These are phyloP conservation scores for Drosophila truncata DNA, from an alignment of 1,140 invertebrate genomes.

Conservation along the genomic window DNA sequence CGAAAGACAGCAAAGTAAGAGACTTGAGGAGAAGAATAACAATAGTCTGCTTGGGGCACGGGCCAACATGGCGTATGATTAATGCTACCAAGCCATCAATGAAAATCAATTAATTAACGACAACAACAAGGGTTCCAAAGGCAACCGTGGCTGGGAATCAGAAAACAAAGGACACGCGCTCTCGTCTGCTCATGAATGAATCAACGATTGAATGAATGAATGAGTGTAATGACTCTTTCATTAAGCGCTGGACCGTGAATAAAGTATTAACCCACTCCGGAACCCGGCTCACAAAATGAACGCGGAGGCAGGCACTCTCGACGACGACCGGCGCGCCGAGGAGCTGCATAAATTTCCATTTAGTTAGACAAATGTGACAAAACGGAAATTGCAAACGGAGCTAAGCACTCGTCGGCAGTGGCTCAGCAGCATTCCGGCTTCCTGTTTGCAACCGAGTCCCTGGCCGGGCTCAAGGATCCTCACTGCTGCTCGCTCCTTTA, in stretches of 20 bases:
- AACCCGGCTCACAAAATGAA: slow-evolving; percentile 6
- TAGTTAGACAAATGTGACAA: slow-evolving; percentile 82
- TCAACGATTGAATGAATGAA: slow-evolving; percentile 68
- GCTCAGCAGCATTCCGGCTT: slow-evolving; percentile 64
- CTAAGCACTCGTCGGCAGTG: slow-evolving; percentile 41
- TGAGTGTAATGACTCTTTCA: slow-evolving; percentile 82
- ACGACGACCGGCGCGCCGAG: neutral
- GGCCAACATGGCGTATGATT: slow-evolving; percentile 69
- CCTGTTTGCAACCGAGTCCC: slow-evolving; percentile 54
- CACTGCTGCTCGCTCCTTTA: slow-evolving; percentile 36
- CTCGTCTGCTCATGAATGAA: slow-evolving; percentile 63
- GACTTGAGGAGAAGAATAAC: slow-evolving; percentile 21
- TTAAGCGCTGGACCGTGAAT: slow-evolving; percentile 74
- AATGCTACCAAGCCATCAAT: slow-evolving; percentile 56
- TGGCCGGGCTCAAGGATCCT: slow-evolving; percentile 43
- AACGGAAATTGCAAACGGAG: slow-evolving; percentile 79
- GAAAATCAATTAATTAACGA: slow-evolving; percentile 78
- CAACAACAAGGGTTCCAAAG: slow-evolving; percentile 33
- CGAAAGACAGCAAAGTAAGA: slow-evolving; percentile 5
- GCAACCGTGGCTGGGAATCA: slow-evolving; percentile 4
- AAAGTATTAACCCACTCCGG: slow-evolving; percentile 65
- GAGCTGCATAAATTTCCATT: slow-evolving; percentile 80
- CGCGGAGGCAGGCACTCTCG: neutral
- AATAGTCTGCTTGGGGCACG: slow-evolving; percentile 19
- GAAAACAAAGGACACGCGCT: slow-evolving; percentile 48